Evolutionary conservation across 2,888 invertebrate species (phyloP), one percentile per base, ranked within the genome.

Genomic region (Heliconius erato): DNA sequence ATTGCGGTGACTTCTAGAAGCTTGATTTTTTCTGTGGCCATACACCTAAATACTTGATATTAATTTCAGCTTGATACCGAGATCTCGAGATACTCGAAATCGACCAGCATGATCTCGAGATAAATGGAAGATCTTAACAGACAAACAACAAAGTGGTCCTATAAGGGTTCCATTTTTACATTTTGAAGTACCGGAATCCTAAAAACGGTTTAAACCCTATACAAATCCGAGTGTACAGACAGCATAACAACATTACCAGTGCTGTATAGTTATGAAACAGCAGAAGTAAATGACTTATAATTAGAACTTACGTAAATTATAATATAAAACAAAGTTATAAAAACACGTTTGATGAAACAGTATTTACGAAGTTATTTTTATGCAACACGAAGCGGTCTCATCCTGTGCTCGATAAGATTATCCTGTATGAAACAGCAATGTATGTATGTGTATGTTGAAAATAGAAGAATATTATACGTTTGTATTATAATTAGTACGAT

Each of bases 341-440:
- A 76, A 67, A 79, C 63, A 67, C 79, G 59, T 59, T 72, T 26
- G 49, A 59, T 79, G 68, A 81, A 76, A 72, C 72, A 78, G 81
- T 83, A 85, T 84, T 83, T 81, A 78, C 67, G 77, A 80, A 84
- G 67, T 79, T 86, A 86, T 86, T 86, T 85, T 83, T 86, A 83
- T 82, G 68, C 79, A 72, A 79, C 79, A 82, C 82, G 79, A 83
- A 85, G 82, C 85, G 84, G 79, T 82, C 79, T 83, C 89, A 90
- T 92, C 92, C 92, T 89, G 90, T 85, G 82, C 79, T 86, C 86
- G 92, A 92, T 92, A 92, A 90, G 90, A 90, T 91, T 91, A 92
- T 91, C 91, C 91, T 86, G 87, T 86, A 89, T 86, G 28, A 68
- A 74, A 54, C 35, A 76, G 40, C 74, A n/a, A 71, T 32, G 12